These are phyloP conservation scores for Eristalis tenax DNA, from an alignment of 2,888 invertebrate genomes.

Conservation along the genomic window DNA sequence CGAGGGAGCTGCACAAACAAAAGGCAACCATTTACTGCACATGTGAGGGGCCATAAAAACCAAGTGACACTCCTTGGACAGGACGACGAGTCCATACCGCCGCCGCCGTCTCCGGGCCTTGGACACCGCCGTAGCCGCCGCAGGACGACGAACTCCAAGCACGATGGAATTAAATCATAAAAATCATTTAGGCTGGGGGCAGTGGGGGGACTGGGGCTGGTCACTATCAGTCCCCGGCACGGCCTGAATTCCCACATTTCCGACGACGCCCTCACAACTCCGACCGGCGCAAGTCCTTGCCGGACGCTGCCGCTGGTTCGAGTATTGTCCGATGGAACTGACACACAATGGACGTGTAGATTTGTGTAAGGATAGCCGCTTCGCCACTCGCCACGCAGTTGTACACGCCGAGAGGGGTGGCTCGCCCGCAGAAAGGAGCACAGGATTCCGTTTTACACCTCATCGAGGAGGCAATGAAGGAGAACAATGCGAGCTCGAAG, in stretches of 20 bases:
- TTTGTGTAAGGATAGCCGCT: not conserved
- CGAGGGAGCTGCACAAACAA: not conserved
- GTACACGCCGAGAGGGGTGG: not conserved
- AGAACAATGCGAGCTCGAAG: constrained; percentile 53
- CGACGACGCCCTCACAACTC: not conserved
- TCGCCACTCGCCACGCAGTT: not conserved
- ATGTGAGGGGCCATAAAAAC: constrained; percentile 60
- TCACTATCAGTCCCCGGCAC: not conserved
- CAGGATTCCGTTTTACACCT: constrained; percentile 62
- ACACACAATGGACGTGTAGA: not conserved
- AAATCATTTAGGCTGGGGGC: not conserved
- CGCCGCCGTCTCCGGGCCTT: not conserved
- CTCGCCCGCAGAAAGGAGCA: not conserved
- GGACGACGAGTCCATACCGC: not conserved
- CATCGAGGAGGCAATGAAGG: constrained; percentile 59
- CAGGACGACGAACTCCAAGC: not conserved
- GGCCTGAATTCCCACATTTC: not conserved
- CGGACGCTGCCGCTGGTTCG: not conserved
- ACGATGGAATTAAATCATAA: not conserved
- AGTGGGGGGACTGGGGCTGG: not conserved
- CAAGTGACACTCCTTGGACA: constrained; percentile 30
- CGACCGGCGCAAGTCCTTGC: not conserved
- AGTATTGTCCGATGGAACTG: not conserved
- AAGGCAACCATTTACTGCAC: constrained; percentile 54
- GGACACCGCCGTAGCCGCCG: not conserved